Evolutionary conservation across 2,888 invertebrate species (phyloP).

Genomic region (Chrysotoxum bicinctum): DNA sequence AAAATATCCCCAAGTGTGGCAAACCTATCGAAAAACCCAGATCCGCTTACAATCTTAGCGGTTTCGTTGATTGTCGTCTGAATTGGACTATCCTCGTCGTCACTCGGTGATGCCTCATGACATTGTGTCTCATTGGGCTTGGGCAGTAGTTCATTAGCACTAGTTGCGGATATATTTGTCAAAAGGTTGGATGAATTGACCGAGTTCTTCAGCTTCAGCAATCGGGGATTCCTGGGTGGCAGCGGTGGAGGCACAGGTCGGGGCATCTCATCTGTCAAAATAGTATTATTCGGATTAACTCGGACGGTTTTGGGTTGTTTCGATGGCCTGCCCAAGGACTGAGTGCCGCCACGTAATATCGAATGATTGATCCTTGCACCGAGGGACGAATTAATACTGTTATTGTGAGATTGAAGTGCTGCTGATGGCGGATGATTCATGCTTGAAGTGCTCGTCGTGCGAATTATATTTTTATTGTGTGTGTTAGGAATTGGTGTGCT

Average conservation of each 20-base stretch:
- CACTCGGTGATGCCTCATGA: constrained; percentile 33
- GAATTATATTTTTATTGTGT: background rate
- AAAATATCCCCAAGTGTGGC: constrained; percentile 76
- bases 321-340: constrained; percentile 50
- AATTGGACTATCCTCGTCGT: constrained; percentile 61
- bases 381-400: constrained; percentile 3
- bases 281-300: constrained; percentile 72
- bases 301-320: constrained; percentile 51
- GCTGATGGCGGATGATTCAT: constrained; percentile 28
- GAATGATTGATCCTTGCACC: constrained; percentile 47
- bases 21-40: constrained; percentile 61
- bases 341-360: constrained; percentile 55
- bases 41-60: constrained; percentile 22
- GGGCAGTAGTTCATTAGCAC: constrained; percentile 74
- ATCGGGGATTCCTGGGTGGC: constrained; percentile 63
- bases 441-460: constrained; percentile 68
- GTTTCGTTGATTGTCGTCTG: constrained; percentile 6
- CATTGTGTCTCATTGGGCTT: background rate
- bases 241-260: constrained; percentile 53
- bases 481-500: background rate
- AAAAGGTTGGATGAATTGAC: constrained; percentile 68
- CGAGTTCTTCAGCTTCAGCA: constrained; percentile 42
- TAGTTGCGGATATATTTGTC: constrained; percentile 72
- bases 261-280: constrained; percentile 64
- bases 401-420: constrained; percentile 27